phyloP scores from a whole-genome alignment of 2,888 invertebrate species.

The Pristionchus exspectatus region DNA sequence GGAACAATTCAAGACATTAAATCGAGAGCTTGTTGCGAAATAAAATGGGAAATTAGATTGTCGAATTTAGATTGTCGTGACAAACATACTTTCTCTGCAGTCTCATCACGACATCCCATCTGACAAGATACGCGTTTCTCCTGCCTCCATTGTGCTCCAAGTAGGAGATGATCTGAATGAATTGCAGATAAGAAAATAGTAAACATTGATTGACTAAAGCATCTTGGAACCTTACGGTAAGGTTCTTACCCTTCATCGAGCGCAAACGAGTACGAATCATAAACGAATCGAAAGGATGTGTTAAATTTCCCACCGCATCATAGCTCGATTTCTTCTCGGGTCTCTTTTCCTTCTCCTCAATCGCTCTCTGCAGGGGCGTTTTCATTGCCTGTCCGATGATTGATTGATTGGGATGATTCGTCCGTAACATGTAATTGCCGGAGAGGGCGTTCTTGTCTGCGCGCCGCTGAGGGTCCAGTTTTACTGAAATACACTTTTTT shows the following conservation, averaged over 20 bases:
- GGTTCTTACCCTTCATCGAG: no score
- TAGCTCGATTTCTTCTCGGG: constrained; percentile 16
- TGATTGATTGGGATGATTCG: not conserved
- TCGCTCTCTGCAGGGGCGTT: constrained; percentile 30
- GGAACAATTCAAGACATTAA: no score
- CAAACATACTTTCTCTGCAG: constrained; percentile 42
- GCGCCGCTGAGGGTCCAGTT: not conserved
- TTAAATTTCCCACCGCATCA: constrained; percentile 30
- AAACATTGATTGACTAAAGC: no score
- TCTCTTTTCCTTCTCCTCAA: constrained; percentile 14
- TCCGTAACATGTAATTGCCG: not conserved
- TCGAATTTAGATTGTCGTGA: not conserved
- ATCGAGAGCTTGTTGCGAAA: no score
- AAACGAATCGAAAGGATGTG: no score
- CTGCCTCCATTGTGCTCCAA: not conserved
- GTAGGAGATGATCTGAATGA: constrained; percentile 42
- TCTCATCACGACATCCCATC: not conserved
- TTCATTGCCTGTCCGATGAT: not conserved
- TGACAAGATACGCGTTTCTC: not conserved
- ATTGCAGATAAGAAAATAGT: not conserved
- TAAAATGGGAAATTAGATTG: no score
- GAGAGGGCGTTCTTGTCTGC: constrained; percentile 28
- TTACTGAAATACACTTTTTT: not conserved
- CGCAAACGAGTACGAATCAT: no score
- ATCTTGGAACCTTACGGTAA: no score